Percentiles rank a stretch among this genome's conserved stretches.
Conservation (phyloP, 2,113 vertebrate genomes). For the Chaetops frenatus region DNA sequence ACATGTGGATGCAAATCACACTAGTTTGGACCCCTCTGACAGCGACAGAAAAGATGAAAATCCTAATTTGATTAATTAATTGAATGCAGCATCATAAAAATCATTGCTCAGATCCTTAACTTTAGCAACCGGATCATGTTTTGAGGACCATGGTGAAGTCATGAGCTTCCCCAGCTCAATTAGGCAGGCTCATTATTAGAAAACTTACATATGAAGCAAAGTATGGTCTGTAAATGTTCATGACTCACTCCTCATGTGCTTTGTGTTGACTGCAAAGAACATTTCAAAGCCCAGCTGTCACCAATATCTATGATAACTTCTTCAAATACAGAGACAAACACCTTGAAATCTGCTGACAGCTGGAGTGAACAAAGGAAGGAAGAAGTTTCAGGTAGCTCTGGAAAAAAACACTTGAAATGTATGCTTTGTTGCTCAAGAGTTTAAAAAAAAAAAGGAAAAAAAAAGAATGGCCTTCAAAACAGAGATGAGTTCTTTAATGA, state of each 20-base stretch:
- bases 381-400: not conserved
- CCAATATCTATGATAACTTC: not conserved
- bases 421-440: not conserved
- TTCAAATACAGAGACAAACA: not conserved
- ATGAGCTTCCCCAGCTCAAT: not conserved
- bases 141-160: not conserved
- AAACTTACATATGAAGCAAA: not conserved
- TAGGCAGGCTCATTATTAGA: not conserved
- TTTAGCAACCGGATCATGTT: not conserved
- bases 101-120: not conserved
- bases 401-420: not conserved
- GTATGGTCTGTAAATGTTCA: not conserved
- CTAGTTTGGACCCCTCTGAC: not conserved
- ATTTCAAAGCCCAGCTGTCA: constrained; percentile 16
- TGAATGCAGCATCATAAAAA: not conserved
- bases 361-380: not conserved
- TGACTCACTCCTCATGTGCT: not conserved
- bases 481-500: not conserved
- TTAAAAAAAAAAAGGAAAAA: not conserved
- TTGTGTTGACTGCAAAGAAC: not conserved
- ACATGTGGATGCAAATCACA: not conserved
- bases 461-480: not conserved
- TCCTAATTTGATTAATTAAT: not conserved
- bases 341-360: not conserved
- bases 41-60: not conserved